A percentile compares a stretch with the other conserved stretches of the same genome.
These are phyloP conservation scores for Eulemur macaco DNA, from an alignment of 2,113 vertebrate genomes.

Conservation along the genomic window DNA sequence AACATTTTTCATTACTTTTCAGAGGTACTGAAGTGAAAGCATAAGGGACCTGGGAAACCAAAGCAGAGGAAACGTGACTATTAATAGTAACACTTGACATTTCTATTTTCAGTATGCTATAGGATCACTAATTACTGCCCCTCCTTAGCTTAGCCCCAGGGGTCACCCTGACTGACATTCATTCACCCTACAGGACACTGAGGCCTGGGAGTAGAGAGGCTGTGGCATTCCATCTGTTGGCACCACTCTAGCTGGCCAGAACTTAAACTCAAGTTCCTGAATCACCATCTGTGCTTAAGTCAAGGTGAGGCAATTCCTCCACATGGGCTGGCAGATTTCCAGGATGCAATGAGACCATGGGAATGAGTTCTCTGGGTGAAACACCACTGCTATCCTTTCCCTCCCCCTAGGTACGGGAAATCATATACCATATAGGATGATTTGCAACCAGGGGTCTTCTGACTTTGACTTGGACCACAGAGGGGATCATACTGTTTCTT, in stretches of 20 bases:
- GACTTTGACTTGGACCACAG: neutral
- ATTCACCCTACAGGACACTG: slow-evolving; percentile 22
- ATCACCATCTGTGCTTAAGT: slow-evolving; percentile 4
- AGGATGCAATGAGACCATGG: neutral
- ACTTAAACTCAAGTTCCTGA: neutral
- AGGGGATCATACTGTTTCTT: neutral
- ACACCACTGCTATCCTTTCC: neutral
- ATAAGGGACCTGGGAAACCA: slow-evolving; percentile 41
- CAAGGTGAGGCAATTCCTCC: neutral
- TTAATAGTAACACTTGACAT: slow-evolving; percentile 72
- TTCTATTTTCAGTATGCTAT: slow-evolving; percentile 68
- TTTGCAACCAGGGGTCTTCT: neutral
- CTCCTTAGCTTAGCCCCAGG: slow-evolving; percentile 28
- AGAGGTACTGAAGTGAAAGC: slow-evolving; percentile 46
- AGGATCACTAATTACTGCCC: slow-evolving; percentile 58
- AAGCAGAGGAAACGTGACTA: slow-evolving; percentile 56
- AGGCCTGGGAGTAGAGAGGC: neutral
- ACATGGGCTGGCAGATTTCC: neutral
- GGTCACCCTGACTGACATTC: slow-evolving; percentile 34
- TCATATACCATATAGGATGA: neutral
- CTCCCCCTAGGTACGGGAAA: neutral
- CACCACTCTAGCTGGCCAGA: neutral
- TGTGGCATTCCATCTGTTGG: neutral
- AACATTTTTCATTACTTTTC: slow-evolving; percentile 44
- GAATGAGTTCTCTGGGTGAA: neutral